These are phyloP conservation scores for Oenanthe oenanthe DNA, from an alignment of 2,113 vertebrate genomes.

Conservation along the genomic window DNA sequence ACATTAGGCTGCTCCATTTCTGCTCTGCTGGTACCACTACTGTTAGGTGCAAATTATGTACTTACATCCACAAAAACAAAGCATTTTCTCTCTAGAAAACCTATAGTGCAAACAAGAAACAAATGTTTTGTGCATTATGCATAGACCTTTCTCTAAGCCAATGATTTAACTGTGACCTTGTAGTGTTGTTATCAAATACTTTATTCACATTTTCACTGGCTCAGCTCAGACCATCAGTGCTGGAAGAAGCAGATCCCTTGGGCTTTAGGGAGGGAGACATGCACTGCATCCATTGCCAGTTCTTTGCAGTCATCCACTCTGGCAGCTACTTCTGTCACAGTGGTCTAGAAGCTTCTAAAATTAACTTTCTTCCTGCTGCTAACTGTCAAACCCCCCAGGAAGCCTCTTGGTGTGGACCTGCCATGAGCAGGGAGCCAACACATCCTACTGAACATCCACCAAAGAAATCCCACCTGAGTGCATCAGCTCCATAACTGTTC, in stretches of 20 bases:
- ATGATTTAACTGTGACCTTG: neutral
- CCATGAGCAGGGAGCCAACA: neutral
- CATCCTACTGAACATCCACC: neutral
- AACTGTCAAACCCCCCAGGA: neutral
- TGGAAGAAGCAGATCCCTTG: neutral
- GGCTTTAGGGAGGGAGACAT: neutral
- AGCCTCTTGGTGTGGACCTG: neutral
- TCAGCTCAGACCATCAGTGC: neutral
- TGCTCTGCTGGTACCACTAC: neutral
- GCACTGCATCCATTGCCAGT: neutral
- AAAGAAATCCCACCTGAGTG: constrained; percentile 83
- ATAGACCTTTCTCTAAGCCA: neutral
- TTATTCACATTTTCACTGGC: neutral
- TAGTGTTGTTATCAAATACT: neutral
- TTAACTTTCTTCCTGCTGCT: neutral
- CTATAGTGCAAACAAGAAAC: neutral
- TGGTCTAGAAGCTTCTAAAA: neutral
- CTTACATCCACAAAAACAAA: neutral
- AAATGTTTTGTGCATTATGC: neutral
- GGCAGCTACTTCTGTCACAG: neutral
- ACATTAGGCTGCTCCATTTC: neutral
- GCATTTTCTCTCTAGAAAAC: neutral
- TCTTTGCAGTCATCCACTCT: neutral
- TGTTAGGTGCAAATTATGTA: neutral
- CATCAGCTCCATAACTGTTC: constrained; percentile 91